These are phyloP conservation scores for Peromyscus maniculatus DNA, from an alignment of 2,113 vertebrate genomes.

Conservation along the genomic window DNA sequence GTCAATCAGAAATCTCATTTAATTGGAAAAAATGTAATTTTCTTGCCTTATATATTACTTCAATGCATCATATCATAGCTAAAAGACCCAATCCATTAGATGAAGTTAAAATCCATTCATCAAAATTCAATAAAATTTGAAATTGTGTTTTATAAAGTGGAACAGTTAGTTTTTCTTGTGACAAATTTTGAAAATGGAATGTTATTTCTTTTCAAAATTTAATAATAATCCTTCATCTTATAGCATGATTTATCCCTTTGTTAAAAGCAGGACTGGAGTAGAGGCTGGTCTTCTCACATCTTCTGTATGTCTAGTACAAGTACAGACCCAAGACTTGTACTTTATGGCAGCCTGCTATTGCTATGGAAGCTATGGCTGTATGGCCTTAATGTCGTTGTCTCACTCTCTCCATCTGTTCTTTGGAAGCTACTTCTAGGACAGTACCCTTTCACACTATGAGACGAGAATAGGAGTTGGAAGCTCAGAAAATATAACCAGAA, in stretches of 20 bases:
- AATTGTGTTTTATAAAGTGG: conserved; percentile 37
- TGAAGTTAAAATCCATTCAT: background rate
- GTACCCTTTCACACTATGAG: background rate
- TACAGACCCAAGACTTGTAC: background rate
- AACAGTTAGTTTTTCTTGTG: background rate
- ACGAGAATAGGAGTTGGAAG: background rate
- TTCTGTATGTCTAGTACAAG: background rate
- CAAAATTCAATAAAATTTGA: background rate
- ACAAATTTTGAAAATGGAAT: background rate
- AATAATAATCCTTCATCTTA: background rate
- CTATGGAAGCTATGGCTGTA: background rate
- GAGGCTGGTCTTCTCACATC: background rate
- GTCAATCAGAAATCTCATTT: conserved; percentile 33
- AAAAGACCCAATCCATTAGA: background rate
- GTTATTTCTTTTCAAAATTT: background rate
- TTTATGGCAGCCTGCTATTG: background rate
- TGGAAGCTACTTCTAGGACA: background rate
- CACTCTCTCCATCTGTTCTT: background rate
- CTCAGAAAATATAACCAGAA: background rate
- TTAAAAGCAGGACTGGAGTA: background rate
- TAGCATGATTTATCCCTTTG: background rate
- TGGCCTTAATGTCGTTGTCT: background rate
- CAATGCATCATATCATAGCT: background rate
- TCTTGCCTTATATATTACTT: background rate
- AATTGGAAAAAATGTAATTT: conserved; percentile 6